A percentile compares a stretch with the other conserved stretches of the same genome.
Conservation (phyloP, 2,113 vertebrate species). For the Xiphophorus hellerii region DNA sequence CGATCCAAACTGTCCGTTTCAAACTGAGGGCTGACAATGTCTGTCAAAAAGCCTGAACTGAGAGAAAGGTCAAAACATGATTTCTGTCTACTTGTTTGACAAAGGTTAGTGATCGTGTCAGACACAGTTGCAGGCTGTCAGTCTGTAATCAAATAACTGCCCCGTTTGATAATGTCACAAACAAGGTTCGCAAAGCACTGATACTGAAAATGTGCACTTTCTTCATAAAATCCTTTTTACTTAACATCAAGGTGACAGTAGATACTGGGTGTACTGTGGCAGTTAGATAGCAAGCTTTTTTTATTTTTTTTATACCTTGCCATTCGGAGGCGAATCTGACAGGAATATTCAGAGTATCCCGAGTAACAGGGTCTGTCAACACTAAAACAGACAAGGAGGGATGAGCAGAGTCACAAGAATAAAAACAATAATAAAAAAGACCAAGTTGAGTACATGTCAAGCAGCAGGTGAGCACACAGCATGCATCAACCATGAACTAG, state of each 20-base stretch:
- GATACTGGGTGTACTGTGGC: neutral
- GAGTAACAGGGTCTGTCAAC: slow-evolving; percentile 8
- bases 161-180: slow-evolving; percentile 57
- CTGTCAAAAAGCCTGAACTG: slow-evolving; percentile 54
- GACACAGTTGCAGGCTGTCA: slow-evolving; percentile 54
- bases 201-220: slow-evolving; percentile 33
- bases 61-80: slow-evolving; percentile 67
- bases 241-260: slow-evolving; percentile 16
- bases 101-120: slow-evolving; percentile 65
- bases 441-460: slow-evolving; percentile 10
- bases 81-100: slow-evolving; percentile 58
- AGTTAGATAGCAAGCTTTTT: slow-evolving; percentile 2
- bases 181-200: slow-evolving; percentile 31
- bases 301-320: neutral
- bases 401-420: slow-evolving; percentile 3
- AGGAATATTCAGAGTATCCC: slow-evolving; percentile 16
- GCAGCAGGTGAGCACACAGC: slow-evolving; percentile 32
- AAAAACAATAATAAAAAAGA: slow-evolving; percentile 16
- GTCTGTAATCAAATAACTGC: slow-evolving; percentile 44
- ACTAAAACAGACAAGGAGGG: slow-evolving; percentile 11
- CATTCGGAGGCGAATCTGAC: slow-evolving; percentile 19
- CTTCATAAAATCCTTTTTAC: slow-evolving; percentile 16
- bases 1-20: slow-evolving; percentile 40
- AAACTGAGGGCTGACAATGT: slow-evolving; percentile 51
- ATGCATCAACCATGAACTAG: slow-evolving; percentile 29